Conservation (phyloP, 2,888 invertebrate genomes). For the Volucella inanis region DNA sequence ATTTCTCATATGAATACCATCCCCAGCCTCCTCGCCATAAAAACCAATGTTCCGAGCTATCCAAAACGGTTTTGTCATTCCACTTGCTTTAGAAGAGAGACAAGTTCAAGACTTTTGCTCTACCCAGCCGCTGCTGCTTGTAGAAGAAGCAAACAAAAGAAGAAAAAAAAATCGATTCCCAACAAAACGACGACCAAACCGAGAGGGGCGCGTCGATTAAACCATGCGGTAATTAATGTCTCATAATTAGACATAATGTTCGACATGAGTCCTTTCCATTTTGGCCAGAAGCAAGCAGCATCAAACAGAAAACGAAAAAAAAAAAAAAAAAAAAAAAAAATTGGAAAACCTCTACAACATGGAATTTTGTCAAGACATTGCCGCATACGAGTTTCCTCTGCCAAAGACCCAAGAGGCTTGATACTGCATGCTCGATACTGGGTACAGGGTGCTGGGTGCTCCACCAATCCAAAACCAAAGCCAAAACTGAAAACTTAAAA, state of each 20-base stretch:
- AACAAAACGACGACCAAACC: constrained; percentile 41
- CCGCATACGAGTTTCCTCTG: constrained; percentile 39
- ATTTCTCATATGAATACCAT: constrained; percentile 55
- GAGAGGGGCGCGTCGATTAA: constrained; percentile 72
- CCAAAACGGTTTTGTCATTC: constrained; percentile 73
- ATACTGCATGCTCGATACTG: not conserved
- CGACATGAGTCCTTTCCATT: constrained; percentile 74
- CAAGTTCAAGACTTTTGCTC: constrained; percentile 72
- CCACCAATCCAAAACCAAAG: not conserved
- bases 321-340: constrained; percentile 21
- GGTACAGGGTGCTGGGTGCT: constrained; percentile 3
- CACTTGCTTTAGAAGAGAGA: constrained; percentile 53
- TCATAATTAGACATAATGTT: constrained; percentile 75
- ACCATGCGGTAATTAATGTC: constrained; percentile 73
- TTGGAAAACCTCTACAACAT: constrained; percentile 44
- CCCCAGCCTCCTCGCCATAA: not conserved
- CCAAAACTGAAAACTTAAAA: not conserved
- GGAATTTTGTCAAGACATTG: constrained; percentile 51
- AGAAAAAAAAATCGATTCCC: constrained; percentile 36
- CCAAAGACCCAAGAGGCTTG: constrained; percentile 1
- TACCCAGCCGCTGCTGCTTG: constrained; percentile 3
- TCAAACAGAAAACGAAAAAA: constrained; percentile 18
- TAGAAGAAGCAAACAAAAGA: constrained; percentile 24
- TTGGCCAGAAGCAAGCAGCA: constrained; percentile 66
- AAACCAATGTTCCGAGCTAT: constrained; percentile 63